phyloP scores from a whole-genome alignment of 2,888 invertebrate species.

The Caenorhabditis afra region DNA sequence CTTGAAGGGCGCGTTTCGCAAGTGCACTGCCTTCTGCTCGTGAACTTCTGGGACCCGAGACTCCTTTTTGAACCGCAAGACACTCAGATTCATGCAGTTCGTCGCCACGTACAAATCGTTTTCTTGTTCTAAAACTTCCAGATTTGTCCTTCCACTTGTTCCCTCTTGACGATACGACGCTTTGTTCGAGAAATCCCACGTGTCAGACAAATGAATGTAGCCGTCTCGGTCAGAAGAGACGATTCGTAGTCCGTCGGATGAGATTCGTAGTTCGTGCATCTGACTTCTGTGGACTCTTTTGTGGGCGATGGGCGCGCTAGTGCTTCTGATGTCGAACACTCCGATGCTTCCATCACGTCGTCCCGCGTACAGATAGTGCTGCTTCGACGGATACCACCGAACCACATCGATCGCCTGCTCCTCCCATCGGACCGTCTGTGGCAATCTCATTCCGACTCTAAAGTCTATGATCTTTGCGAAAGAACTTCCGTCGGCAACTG shows the following conservation, averaged over 20 bases:
- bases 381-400: slow-evolving; percentile 42
- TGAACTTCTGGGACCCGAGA: background rate
- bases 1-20: slow-evolving; percentile 10
- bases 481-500: slow-evolving; percentile 42
- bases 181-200: slow-evolving; percentile 26
- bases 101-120: slow-evolving; percentile 17
- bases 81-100: slow-evolving; percentile 12
- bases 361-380: slow-evolving; percentile 26
- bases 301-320: slow-evolving; percentile 1
- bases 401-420: slow-evolving; percentile 22
- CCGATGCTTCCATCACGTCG: slow-evolving; percentile 32
- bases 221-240: slow-evolving; percentile 10
- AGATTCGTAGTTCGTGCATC: slow-evolving; percentile 8
- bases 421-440: slow-evolving; percentile 22
- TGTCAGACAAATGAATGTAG: slow-evolving; percentile 26
- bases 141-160: background rate
- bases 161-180: background rate
- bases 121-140: background rate
- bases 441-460: slow-evolving; percentile 32
- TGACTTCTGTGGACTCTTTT: slow-evolving; percentile 4
- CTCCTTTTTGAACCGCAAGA: background rate
- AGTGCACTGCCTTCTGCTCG: background rate
- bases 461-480: slow-evolving; percentile 46
- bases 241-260: slow-evolving; percentile 25
- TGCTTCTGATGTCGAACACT: slow-evolving; percentile 35